Percentiles rank a stretch among this genome's conserved stretches.
Evolutionary conservation across 2,113 vertebrate genomes (phyloP).

Genomic region (Hiodon alosoides): DNA sequence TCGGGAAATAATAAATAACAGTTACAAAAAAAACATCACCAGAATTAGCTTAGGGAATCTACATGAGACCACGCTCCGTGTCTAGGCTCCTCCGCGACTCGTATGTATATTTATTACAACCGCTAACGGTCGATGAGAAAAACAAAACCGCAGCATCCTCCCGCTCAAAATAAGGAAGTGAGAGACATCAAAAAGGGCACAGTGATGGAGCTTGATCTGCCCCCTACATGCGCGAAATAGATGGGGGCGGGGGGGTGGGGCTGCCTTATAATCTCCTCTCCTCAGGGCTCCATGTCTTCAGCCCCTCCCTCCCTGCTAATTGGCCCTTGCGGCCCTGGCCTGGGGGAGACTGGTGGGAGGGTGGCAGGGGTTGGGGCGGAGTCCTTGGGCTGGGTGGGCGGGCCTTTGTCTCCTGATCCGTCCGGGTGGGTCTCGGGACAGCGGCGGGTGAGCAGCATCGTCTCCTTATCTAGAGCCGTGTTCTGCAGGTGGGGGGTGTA

Average conservation of each 20-base stretch:
- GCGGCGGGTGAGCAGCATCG: slow-evolving; percentile 68
- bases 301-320: slow-evolving; percentile 17
- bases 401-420: slow-evolving; percentile 39
- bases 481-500: slow-evolving; percentile 61
- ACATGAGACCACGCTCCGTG: background rate
- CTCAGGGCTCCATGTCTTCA: slow-evolving; percentile 35
- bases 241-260: background rate
- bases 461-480: slow-evolving; percentile 96
- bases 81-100: background rate
- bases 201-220: slow-evolving; percentile 6
- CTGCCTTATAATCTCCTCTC: background rate
- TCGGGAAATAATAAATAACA: slow-evolving; percentile 13
- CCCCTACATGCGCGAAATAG: slow-evolving; percentile 20
- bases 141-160: slow-evolving; percentile 14
- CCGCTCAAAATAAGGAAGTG: background rate
- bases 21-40: background rate
- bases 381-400: slow-evolving; percentile 41
- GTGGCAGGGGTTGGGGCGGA: slow-evolving; percentile 32
- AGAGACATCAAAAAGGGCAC: background rate
- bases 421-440: slow-evolving; percentile 46
- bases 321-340: background rate
- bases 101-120: slow-evolving; percentile 21
- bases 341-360: slow-evolving; percentile 38
- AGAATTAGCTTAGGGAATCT: background rate
- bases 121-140: background rate